phyloP scores from a whole-genome alignment of 2,888 invertebrate genomes.

The Polydrusus tereticollis region DNA sequence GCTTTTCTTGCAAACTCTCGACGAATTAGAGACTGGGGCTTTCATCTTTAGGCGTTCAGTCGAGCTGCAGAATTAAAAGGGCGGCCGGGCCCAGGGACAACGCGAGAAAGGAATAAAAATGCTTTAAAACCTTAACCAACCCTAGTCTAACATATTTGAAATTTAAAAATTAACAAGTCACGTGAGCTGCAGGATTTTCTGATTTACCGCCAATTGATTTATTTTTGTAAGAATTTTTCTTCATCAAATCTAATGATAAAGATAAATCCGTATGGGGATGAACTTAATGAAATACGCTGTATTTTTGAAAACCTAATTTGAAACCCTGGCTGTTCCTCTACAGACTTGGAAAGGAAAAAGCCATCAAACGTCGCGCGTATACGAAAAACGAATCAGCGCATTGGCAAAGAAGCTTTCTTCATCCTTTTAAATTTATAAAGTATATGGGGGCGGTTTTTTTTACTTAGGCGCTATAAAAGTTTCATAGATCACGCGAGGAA shows the following conservation, averaged over 20 bases:
- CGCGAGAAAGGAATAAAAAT: background rate
- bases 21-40: conserved; percentile 35
- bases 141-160: no score
- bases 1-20: conserved; percentile 36
- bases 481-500: conserved; percentile 46
- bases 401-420: conserved; percentile 38
- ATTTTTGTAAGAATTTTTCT: no score
- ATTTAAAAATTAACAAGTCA: no score
- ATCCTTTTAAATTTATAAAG: conserved; percentile 46
- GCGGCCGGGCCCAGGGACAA: conserved; percentile 3
- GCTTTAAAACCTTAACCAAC: no score
- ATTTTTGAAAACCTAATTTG: background rate
- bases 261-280: no score
- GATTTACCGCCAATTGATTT: no score
- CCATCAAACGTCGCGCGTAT: background rate
- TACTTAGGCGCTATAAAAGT: conserved; percentile 44
- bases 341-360: background rate
- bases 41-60: conserved; percentile 26
- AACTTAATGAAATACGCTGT: background rate
- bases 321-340: background rate
- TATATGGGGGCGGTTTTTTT: conserved; percentile 32
- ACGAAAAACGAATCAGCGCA: conserved; percentile 35
- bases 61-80: conserved; percentile 29
- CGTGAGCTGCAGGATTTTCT: no score
- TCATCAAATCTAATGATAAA: no score